These are phyloP conservation scores for Diarsia rubi DNA, from an alignment of 2,888 invertebrate species.

Conservation along the genomic window DNA sequence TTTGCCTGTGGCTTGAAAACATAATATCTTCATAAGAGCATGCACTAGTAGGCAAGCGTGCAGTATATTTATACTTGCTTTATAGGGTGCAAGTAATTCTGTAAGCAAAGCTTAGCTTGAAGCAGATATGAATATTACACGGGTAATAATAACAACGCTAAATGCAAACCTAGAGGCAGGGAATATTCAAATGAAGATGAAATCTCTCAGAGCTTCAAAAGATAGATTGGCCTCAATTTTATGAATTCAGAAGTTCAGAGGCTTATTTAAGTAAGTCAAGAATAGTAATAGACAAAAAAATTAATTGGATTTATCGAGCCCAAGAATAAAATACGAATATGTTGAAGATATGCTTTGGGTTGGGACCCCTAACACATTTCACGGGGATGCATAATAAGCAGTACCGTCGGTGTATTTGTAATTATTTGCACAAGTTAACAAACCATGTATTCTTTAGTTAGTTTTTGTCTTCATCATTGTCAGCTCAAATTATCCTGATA, in stretches of 20 bases:
- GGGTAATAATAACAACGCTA: conserved; percentile 11
- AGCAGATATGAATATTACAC: conserved; percentile 3
- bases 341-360: not conserved
- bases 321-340: not conserved
- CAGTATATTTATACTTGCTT: not conserved
- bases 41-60: not conserved
- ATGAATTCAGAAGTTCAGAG: not conserved
- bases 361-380: not conserved
- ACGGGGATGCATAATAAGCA: no score
- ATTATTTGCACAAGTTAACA: not conserved
- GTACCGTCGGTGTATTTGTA: not conserved
- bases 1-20: not conserved
- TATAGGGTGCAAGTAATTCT: conserved; percentile 18
- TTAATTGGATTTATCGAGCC: not conserved
- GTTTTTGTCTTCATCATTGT: not conserved
- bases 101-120: conserved; percentile 10
- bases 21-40: not conserved
- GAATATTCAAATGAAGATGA: not conserved
- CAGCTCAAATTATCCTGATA: not conserved
- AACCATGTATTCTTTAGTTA: conserved; percentile 12
- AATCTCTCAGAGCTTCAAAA: not conserved
- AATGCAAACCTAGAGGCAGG: not conserved
- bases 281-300: not conserved
- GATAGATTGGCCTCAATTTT: not conserved
- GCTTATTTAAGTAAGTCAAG: not conserved